These are phyloP conservation scores for Oscheius onirici DNA, from an alignment of 2,888 invertebrate species.

Conservation along the genomic window DNA sequence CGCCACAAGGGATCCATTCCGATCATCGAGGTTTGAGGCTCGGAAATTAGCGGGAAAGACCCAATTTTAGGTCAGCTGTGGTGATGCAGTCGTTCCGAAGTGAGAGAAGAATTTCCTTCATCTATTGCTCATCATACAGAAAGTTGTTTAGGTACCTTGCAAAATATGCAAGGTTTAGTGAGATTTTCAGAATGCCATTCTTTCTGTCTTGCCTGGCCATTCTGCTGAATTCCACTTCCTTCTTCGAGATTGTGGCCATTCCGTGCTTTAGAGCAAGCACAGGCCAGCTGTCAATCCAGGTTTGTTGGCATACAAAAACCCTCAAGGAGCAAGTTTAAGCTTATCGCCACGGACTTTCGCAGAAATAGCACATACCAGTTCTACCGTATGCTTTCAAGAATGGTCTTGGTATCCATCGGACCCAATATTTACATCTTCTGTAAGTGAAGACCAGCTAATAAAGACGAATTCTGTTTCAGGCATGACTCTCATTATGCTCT, in stretches of 20 bases:
- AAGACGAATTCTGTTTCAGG: slow-evolving; percentile 27
- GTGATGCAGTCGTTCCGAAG: slow-evolving; percentile 59
- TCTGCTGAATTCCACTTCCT: slow-evolving; percentile 61
- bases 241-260: slow-evolving; percentile 58
- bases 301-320: background rate
- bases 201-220: slow-evolving; percentile 55
- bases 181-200: slow-evolving; percentile 53
- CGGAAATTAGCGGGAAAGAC: background rate
- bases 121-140: slow-evolving; percentile 60
- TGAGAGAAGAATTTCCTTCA: slow-evolving; percentile 62
- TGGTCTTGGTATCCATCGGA: slow-evolving; percentile 65
- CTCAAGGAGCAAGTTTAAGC: slow-evolving; percentile 31
- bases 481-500: slow-evolving; percentile 57
- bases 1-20: slow-evolving; percentile 67
- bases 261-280: slow-evolving; percentile 33
- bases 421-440: slow-evolving; percentile 64
- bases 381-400: slow-evolving; percentile 60
- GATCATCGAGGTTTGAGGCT: slow-evolving; percentile 49
- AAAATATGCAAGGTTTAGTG: background rate
- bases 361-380: slow-evolving; percentile 50
- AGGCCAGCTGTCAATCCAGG: slow-evolving; percentile 24
- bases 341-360: slow-evolving; percentile 52
- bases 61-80: slow-evolving; percentile 40
- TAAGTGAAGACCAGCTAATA: slow-evolving; percentile 27
- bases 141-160: slow-evolving; percentile 41